Base-by-base conservation (phyloP, 2,888 invertebrate species). In the Nesidiocoris tenuis region DNA sequence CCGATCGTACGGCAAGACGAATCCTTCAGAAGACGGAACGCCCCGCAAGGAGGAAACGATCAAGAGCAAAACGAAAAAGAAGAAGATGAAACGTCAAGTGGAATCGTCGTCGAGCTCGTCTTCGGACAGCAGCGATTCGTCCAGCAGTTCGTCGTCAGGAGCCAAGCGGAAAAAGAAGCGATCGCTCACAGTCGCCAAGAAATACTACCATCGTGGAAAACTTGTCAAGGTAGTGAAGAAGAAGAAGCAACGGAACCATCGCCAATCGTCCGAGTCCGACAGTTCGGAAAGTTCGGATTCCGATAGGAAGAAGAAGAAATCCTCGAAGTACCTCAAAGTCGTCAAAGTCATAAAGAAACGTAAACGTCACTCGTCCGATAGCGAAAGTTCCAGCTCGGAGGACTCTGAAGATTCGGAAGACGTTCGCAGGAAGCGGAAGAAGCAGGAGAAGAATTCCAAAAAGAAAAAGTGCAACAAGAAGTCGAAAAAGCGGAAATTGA, bases 171-270 rank as follows among this genome's bases (percentile, higher is more conserved):
- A 75, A 25, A 74, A 76, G 24, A 80, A 80, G 25, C 76, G 77
- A 22, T 78, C 77, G 23, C 70, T 77, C 18, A 79, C 79, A 19
- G 80, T 79, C 54, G 80, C 79, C 17, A 79, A 79, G 71, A 80
- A 79, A 70, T 80, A 81, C 72, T 81, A 81, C 68, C 79, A 80
- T 59, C 77, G 79, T 7, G 80, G 80, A n/a, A 80, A 80, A 64
- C 75, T 80, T 12, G 80, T 80, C 16, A 81, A 81, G 68, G 78
- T 79, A 57, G 75, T 80, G n/a, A 80, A 81, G 66, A 81, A 79
- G 77, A 79, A 79, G 67, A 77, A 76, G 74, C 66, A 78, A n/a
- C n/a, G n/a, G n/a, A n/a, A n/a, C n/a, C n/a, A n/a, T n/a, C 3
- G 39, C 63, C 78, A 79, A 59, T 74, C 79, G 16, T 79, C 80